Base-by-base conservation (phyloP, 2,888 invertebrate genomes). In the Cerceris rybyensis region DNA sequence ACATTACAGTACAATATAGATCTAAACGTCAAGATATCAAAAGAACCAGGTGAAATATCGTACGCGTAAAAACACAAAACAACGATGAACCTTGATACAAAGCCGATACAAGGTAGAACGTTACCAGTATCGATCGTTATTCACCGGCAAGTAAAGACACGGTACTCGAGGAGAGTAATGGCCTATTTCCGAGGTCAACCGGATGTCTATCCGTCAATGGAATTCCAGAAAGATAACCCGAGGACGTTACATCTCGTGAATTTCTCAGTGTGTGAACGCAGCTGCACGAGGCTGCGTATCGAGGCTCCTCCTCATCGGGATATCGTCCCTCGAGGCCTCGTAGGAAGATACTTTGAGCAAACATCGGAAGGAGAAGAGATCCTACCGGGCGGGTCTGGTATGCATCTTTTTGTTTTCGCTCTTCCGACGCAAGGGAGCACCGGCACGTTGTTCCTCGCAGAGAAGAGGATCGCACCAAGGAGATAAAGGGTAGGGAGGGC, bases 341-440 rank as follows among this genome's bases (percentile, higher is more conserved):
- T 66, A 71, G 75, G 75, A 74, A 81, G 79, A 90, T 88, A 86
- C 85, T 86, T 87, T 87, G 63, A 83, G 83, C 85, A 90, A 89
- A 89, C 88, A 87, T 83, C 81, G 68, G 69, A 78, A 83, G 77
- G 57, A 61, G 63, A 70, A 75, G 61, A 75, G 72, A 82, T 85
- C 86, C 82, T 82, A 81, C 81, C 73, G 79, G 81, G 71, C 74
- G 72, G 77, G 67, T 80, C 75, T 70, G 61, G 54, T 58, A 17
- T 42, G 63, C 60, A 67, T 83, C 81, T 70, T 81, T 82, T 83
- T 81, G 70, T 75, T 83, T 80, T 82, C 77, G 55, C 64, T 60
- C 43, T 59, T 57, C 64, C 74, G 64, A 43, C 41, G 63, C 66
- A 65, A 80, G 81, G 81, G 58, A 60, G 54, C 55, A 41, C 49